Conservation (phyloP, 1,140 invertebrate species). For the Diorhabda sublineata region DNA sequence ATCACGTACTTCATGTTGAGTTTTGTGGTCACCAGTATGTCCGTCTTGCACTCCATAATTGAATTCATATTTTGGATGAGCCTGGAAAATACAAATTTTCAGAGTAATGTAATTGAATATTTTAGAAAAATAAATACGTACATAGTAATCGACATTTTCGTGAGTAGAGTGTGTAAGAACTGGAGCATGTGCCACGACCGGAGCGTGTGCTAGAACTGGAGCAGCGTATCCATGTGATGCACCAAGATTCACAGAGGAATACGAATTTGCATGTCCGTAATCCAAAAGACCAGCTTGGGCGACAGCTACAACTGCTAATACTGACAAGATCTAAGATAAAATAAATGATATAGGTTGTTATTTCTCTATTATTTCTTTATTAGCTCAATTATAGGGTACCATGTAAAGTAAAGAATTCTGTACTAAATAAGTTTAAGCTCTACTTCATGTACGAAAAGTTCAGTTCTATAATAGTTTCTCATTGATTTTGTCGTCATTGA, state of each 20-base stretch:
- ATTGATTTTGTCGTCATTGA: too few relatives aligned
- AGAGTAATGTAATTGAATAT: background rate
- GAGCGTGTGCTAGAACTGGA: constrained; percentile 9
- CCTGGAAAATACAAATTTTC: background rate
- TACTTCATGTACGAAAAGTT: too few relatives aligned
- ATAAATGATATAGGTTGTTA: background rate
- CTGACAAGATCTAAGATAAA: constrained; percentile 26
- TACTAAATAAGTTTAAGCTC: too few relatives aligned
- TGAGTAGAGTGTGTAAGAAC: background rate
- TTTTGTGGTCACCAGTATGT: constrained; percentile 6
- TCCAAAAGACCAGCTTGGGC: constrained; percentile 29
- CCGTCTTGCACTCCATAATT: constrained; percentile 7
- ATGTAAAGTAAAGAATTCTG: too few relatives aligned
- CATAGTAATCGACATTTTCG: constrained; percentile 36
- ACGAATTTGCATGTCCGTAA: constrained; percentile 3
- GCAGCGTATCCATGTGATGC: constrained; percentile 8
- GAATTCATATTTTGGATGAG: constrained; percentile 60
- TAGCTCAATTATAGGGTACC: too few relatives aligned
- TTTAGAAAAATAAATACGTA: background rate
- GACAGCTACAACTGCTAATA: constrained; percentile 28
- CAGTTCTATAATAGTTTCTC: too few relatives aligned
- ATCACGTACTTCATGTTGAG: constrained; percentile 9
- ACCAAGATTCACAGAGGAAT: background rate
- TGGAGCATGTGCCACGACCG: constrained; percentile 8
- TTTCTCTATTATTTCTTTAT: too few relatives aligned